These are phyloP conservation scores for Melanostoma scalare DNA, from an alignment of 2,888 invertebrate genomes.

Conservation along the genomic window DNA sequence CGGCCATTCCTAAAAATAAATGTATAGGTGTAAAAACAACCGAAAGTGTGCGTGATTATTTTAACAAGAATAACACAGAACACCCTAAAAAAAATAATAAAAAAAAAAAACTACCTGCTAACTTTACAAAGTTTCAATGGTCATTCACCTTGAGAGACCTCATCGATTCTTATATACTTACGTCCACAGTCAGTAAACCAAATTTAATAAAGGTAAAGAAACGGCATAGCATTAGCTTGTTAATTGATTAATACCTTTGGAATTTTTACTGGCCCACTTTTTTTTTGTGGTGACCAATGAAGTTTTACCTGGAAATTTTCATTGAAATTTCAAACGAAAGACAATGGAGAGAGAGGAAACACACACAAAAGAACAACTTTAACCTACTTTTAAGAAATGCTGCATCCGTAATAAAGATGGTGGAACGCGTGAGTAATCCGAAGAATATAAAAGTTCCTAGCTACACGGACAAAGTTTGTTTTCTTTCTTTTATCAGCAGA, in stretches of 20 bases:
- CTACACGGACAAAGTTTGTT: conserved; percentile 11
- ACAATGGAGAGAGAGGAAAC: conserved; percentile 3
- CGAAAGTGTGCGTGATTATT: too few relatives aligned
- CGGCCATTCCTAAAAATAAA: too few relatives aligned
- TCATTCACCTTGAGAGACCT: background rate
- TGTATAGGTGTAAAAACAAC: too few relatives aligned
- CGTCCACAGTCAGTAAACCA: background rate
- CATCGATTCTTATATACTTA: background rate
- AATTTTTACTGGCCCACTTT: conserved; percentile 23
- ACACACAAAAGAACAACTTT: conserved; percentile 30
- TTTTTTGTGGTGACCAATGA: conserved; percentile 25
- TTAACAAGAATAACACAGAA: too few relatives aligned
- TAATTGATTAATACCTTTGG: conserved; percentile 49
- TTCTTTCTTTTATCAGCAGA: conserved; percentile 2
- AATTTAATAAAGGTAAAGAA: conserved; percentile 11
- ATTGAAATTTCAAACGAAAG: conserved; percentile 15
- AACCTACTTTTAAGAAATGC: conserved; percentile 38
- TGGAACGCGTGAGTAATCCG: conserved; percentile 8
- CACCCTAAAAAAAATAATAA: background rate
- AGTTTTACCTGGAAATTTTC: conserved; percentile 14
- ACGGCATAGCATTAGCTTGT: conserved; percentile 11
- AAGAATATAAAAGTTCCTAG: background rate
- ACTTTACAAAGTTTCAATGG: background rate
- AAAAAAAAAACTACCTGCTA: background rate
- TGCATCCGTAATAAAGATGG: conserved; percentile 27